A percentile compares a stretch with the other conserved stretches of the same genome.
Evolutionary conservation across 1,140 invertebrate species (phyloP).

Genomic region (Pseudomyrmex sp.): DNA sequence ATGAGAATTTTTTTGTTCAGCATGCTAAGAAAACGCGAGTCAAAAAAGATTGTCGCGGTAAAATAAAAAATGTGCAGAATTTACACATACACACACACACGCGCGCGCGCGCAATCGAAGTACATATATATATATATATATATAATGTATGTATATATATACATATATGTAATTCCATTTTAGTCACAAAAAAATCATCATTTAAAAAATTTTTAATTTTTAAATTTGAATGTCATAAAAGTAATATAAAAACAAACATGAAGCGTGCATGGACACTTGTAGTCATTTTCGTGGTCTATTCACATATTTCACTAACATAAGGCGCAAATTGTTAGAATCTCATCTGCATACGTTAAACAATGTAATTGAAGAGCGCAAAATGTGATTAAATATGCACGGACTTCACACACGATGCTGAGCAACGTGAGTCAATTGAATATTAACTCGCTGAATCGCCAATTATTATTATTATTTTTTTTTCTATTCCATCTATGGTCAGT

Average conservation of each 20-base stretch:
- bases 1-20: too few species aligned
- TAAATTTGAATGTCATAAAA: too few species aligned
- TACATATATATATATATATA: too few species aligned
- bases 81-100: too few species aligned
- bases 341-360: slow-evolving; percentile 20
- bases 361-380: slow-evolving; percentile 32
- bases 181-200: too few species aligned
- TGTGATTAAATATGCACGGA: slow-evolving; percentile 38
- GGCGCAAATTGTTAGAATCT: slow-evolving; percentile 20
- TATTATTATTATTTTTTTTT: slow-evolving; percentile 24
- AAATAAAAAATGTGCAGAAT: too few species aligned
- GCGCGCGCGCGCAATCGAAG: too few species aligned
- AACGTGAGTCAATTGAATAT: slow-evolving; percentile 45
- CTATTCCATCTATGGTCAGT: neutral
- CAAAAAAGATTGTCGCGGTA: too few species aligned
- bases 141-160: too few species aligned
- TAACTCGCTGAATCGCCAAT: slow-evolving; percentile 1
- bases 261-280: neutral
- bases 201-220: too few species aligned
- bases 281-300: neutral
- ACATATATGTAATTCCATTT: too few species aligned
- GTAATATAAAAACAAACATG: neutral
- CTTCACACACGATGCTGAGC: neutral
- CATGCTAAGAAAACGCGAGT: too few species aligned
- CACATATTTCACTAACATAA: neutral